Base-by-base conservation (phyloP, 2,888 invertebrate genomes). In the Meandrusa payeni region DNA sequence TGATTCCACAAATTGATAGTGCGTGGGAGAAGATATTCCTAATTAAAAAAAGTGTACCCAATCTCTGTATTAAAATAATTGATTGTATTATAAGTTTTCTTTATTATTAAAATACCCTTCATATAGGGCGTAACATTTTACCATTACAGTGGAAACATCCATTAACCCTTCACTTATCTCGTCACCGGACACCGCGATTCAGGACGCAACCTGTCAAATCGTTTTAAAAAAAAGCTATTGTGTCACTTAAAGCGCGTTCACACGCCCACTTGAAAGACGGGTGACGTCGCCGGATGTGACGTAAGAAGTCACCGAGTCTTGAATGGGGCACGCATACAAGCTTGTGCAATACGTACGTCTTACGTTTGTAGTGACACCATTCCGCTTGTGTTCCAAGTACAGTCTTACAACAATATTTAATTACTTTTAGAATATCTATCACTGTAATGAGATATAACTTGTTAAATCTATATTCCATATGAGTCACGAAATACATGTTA, bases 251-350 rank as follows among this genome's bases (percentile, higher is more conserved):
- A 77, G 73, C 58, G 64, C 55, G 69, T 69, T 69, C 75, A 76
- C 76, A 80, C 81, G 76, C 71, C 76, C 76, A 76, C 76, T 82
- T 78, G 70, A 59, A 76, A 82, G 77, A 76, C 69, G 64, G 50
- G 69, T 76, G 75, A 80, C 79, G 77, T 76, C 74, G 65, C 49
- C 58, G 82, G 85, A 85, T 67, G 73, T 81, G 75, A 83, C 85
- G 85, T 60, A 78, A 79, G 75, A 62, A 74, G 68, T 64, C 54
- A 34, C 47, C 47, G 55, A 57, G 67, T 77, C 78, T 82, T 83
- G 75, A 83, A 86, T 82, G 83, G 63, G 57, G 47, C 62, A 72
- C 79, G 68, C 79, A 81, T 76, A 81, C 80, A 58, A 49, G 42
- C 55, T 48, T 48, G 56, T 43, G 46, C 38, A 36, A 23, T 50